Percentiles rank a stretch among this genome's conserved stretches.
Conservation (phyloP, 2,797 vertebrate genomes). For the Discoglossus pictus region DNA sequence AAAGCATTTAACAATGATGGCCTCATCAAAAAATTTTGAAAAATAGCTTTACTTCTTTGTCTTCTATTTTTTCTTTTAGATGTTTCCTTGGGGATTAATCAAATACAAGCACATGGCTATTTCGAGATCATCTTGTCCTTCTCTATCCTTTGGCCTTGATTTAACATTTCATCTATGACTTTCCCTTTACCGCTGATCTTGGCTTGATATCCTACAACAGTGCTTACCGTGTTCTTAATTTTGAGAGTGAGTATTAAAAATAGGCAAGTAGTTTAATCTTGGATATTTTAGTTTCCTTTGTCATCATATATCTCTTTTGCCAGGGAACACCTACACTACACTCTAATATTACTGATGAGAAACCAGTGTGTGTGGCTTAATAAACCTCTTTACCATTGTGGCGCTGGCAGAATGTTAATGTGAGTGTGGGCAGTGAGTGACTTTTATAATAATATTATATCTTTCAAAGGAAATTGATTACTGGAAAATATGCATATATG, state of each 20-base stretch:
- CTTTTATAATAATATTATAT: too few species aligned
- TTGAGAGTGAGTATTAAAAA: background rate
- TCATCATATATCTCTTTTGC: too few species aligned
- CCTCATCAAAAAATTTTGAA: background rate
- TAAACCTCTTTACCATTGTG: too few species aligned
- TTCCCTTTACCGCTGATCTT: background rate
- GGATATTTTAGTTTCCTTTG: too few species aligned
- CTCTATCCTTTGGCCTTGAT: background rate
- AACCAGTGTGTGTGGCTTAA: too few species aligned
- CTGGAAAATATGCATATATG: too few species aligned
- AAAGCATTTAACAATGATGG: conserved; percentile 2
- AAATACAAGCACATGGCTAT: conserved; percentile 1
- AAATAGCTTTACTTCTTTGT: conserved; percentile 2
- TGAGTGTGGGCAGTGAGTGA: too few species aligned
- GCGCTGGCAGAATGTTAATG: too few species aligned
- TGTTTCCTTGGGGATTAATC: background rate
- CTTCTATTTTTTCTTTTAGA: background rate
- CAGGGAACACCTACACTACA: too few species aligned
- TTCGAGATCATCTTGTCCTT: conserved; percentile 6
- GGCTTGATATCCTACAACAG: background rate
- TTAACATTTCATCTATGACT: conserved; percentile 10
- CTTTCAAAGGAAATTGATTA: too few species aligned
- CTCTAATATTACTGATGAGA: too few species aligned
- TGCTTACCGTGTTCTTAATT: background rate
- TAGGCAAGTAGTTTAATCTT: too few species aligned